phyloP scores from a whole-genome alignment of 2,888 invertebrate genomes.

The Oxycera nigricornis region DNA sequence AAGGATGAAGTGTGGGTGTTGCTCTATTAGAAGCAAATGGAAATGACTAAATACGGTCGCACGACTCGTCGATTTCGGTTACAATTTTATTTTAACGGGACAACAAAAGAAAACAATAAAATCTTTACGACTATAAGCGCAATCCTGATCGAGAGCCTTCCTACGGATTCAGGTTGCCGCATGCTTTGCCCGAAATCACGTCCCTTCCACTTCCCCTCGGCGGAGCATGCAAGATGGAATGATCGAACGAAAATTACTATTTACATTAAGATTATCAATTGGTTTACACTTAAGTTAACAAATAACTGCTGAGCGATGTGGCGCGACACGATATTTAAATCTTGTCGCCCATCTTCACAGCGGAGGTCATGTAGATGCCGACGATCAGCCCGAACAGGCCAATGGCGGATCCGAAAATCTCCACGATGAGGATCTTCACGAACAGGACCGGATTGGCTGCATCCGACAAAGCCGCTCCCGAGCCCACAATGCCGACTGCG shows the following conservation, averaged over 20 bases:
- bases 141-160: too few species aligned
- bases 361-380: constrained; percentile 92
- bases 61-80: too few species aligned
- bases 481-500: constrained; percentile 97
- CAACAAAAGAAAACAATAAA: too few species aligned
- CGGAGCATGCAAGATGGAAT: constrained; percentile 12
- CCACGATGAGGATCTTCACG: constrained; percentile 97
- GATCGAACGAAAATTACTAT: constrained; percentile 23
- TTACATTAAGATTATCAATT: constrained; percentile 19
- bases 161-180: too few species aligned
- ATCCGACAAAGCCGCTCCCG: constrained; percentile 97
- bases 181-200: too few species aligned
- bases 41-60: too few species aligned
- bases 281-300: background rate
- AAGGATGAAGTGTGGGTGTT: too few species aligned
- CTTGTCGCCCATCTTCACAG: constrained; percentile 79
- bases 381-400: constrained; percentile 98
- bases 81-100: too few species aligned
- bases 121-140: too few species aligned
- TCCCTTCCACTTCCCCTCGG: too few species aligned
- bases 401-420: constrained; percentile 99
- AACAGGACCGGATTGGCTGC: constrained; percentile 96
- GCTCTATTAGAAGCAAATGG: too few species aligned
- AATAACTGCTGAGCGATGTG: background rate
- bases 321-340: constrained; percentile 52